Percentiles rank a stretch among this genome's conserved stretches.
These are phyloP conservation scores for Toxotes lorentzi DNA, from an alignment of 2,797 vertebrate genomes.

Conservation along the genomic window DNA sequence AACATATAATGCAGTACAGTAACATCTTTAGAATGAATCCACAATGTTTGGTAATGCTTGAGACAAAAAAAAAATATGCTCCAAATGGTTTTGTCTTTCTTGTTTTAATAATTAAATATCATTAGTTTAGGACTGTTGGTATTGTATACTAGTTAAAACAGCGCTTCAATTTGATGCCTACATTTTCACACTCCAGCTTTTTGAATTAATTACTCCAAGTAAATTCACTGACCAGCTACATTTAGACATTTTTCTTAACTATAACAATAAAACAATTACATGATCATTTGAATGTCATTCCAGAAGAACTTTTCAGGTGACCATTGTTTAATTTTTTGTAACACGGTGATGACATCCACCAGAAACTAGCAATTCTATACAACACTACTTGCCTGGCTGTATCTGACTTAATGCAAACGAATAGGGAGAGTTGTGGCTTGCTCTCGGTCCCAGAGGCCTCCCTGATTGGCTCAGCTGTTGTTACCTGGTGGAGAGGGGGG, in stretches of 20 bases:
- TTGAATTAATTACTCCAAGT: neutral
- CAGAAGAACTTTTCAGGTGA: neutral
- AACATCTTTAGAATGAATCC: too few species aligned
- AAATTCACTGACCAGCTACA: neutral
- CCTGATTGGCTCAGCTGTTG: conserved; percentile 82
- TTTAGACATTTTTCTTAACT: neutral
- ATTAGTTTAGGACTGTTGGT: neutral
- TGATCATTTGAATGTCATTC: neutral
- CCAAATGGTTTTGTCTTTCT: neutral
- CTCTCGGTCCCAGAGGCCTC: conserved; percentile 52
- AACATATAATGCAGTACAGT: neutral
- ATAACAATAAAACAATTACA: neutral
- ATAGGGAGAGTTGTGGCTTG: conserved; percentile 37
- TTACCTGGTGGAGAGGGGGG: conserved; percentile 73
- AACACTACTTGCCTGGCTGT: conserved; percentile 1
- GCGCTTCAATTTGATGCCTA: neutral
- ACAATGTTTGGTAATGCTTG: neutral
- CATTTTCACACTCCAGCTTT: neutral
- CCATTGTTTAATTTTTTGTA: neutral
- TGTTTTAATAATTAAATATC: neutral
- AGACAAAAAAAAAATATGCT: neutral
- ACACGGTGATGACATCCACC: neutral
- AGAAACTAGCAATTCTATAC: neutral
- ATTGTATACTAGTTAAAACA: neutral
- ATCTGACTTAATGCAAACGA: conserved; percentile 40